A percentile compares a stretch with the other conserved stretches of the same genome.
Evolutionary conservation across 2,113 vertebrate genomes (phyloP).

Genomic region (Carassius carassius): DNA sequence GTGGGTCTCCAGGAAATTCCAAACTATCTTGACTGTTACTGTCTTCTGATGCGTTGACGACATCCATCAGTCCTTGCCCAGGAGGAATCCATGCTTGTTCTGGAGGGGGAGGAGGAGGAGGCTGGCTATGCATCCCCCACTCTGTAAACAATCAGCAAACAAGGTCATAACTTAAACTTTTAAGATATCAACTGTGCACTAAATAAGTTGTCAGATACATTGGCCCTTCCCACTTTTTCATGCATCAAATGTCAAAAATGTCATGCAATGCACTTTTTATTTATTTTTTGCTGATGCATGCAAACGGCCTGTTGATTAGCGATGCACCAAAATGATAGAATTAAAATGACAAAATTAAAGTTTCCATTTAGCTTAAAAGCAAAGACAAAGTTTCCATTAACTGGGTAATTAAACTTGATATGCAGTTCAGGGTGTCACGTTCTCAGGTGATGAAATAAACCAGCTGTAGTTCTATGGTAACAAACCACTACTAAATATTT

Average conservation of each 20-base stretch:
- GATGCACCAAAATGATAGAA: too few relatives aligned
- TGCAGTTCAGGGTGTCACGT: not conserved
- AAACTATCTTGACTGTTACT: slow-evolving; percentile 98
- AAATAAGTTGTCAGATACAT: not conserved
- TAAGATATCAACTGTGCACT: not conserved
- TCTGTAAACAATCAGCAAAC: slow-evolving; percentile 72
- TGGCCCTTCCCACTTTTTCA: not conserved
- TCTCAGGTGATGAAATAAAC: not conserved
- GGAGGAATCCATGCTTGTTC: slow-evolving; percentile 95
- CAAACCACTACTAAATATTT: too few relatives aligned
- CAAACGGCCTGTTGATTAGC: too few relatives aligned
- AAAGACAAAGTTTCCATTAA: too few relatives aligned
- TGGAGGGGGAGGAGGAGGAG: slow-evolving; percentile 85
- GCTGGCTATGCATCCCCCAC: slow-evolving; percentile 94
- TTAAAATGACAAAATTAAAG: too few relatives aligned
- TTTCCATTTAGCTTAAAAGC: too few relatives aligned
- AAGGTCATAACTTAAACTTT: not conserved
- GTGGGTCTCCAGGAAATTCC: slow-evolving; percentile 92
- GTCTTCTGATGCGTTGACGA: slow-evolving; percentile 94
- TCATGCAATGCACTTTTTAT: not conserved
- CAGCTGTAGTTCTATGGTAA: too few relatives aligned
- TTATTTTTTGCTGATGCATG: too few relatives aligned
- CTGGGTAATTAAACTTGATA: not conserved
- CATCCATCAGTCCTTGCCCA: slow-evolving; percentile 91
- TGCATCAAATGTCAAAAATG: not conserved